Evolutionary conservation across 1,140 invertebrate species (phyloP).

Genomic region (Tetraneura akinire): DNA sequence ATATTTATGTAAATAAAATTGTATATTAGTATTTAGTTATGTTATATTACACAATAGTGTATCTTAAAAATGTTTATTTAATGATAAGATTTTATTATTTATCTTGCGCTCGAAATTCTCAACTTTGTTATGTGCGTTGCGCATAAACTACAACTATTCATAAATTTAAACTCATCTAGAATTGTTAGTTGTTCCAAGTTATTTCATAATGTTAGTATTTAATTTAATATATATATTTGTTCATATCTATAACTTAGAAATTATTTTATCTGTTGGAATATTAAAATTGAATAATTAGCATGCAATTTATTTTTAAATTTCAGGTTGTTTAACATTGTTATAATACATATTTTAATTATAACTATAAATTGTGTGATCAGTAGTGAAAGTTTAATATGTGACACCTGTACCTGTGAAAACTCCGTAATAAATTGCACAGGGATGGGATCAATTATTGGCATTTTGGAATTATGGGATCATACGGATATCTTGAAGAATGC

Average conservation of each 20-base stretch:
- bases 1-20: too few species aligned
- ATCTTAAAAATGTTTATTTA: constrained; percentile 29
- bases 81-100: constrained; percentile 45
- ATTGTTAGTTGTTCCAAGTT: not conserved
- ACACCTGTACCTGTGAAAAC: constrained; percentile 20
- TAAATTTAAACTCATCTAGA: not conserved
- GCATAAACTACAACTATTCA: not conserved
- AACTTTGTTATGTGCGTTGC: not conserved
- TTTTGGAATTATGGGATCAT: constrained; percentile 20
- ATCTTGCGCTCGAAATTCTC: constrained; percentile 34
- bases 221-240: not conserved
- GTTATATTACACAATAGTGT: not conserved
- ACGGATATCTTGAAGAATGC: not conserved
- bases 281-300: not conserved
- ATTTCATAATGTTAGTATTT: constrained; percentile 6
- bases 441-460: not conserved
- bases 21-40: not conserved
- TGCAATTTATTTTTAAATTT: not conserved
- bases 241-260: too few species aligned
- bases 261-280: too few species aligned
- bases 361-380: not conserved
- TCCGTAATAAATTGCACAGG: constrained; percentile 25
- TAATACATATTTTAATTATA: not conserved
- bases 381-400: constrained; percentile 6
- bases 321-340: not conserved